These are phyloP conservation scores for Poecilia velifera DNA, from an alignment of 2,797 vertebrate species.

Conservation along the genomic window DNA sequence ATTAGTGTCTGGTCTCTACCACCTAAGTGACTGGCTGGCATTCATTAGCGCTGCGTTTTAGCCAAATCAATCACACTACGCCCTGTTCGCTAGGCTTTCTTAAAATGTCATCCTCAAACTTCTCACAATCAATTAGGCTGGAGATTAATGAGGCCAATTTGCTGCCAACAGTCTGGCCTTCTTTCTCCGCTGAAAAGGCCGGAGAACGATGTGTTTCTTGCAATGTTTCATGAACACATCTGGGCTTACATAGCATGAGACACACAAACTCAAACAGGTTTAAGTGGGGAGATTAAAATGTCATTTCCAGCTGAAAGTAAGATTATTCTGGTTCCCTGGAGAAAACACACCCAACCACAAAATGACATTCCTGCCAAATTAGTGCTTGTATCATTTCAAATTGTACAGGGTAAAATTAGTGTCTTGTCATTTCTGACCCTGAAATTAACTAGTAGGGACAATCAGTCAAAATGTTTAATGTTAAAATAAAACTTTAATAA, in stretches of 20 bases:
- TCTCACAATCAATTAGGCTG: conserved; percentile 86
- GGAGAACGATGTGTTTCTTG: not conserved
- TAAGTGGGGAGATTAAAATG: not conserved
- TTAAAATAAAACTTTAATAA: not conserved
- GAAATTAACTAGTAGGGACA: not conserved
- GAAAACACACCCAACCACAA: not conserved
- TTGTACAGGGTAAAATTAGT: not conserved
- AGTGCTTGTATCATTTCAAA: not conserved
- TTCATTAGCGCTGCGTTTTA: conserved; percentile 82
- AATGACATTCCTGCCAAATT: not conserved
- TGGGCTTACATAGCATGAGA: not conserved
- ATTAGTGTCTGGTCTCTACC: conserved; percentile 77
- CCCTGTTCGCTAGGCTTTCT: conserved; percentile 77
- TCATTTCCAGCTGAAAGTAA: no score
- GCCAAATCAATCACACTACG: conserved; percentile 80
- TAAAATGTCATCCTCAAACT: conserved; percentile 87
- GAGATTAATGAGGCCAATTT: conserved; percentile 88
- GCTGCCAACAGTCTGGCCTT: conserved; percentile 77
- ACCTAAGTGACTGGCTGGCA: conserved; percentile 82
- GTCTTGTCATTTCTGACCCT: not conserved
- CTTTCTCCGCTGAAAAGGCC: conserved; percentile 45
- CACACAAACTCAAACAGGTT: not conserved
- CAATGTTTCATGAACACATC: conserved; percentile 2
- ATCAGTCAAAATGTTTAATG: not conserved
- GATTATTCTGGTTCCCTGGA: not conserved